Percentiles rank a stretch among this genome's conserved stretches.
These are phyloP conservation scores for Oscarella lobularis DNA, from an alignment of 37 sponge, comb jelly and placozoan genomes.

Conservation along the genomic window DNA sequence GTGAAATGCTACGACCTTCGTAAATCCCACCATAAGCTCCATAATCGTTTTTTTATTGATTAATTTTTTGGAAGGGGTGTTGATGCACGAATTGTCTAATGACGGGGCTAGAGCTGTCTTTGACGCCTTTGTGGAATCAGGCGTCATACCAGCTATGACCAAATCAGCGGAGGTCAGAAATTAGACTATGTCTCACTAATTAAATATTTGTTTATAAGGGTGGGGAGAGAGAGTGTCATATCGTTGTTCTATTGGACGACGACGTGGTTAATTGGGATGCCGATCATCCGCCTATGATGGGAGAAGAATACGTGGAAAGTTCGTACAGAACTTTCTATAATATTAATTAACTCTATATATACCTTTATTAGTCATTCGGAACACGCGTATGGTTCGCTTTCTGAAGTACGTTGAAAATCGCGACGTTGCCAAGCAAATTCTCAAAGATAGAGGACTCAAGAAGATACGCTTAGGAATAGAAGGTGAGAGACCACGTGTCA, in stretches of 20 bases:
- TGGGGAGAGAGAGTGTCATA: slow-evolving; percentile 93
- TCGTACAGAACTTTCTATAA: slow-evolving; percentile 11
- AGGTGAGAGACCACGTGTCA: slow-evolving; percentile 26
- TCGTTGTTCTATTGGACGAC: slow-evolving; percentile 89
- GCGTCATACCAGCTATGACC: slow-evolving; percentile 63
- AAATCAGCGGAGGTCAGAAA: slow-evolving; percentile 50
- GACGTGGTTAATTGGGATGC: slow-evolving; percentile 93
- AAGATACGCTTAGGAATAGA: slow-evolving; percentile 92
- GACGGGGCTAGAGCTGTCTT: slow-evolving; percentile 83
- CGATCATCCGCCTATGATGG: slow-evolving; percentile 69
- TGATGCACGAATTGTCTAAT: slow-evolving; percentile 90
- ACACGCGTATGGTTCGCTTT: slow-evolving; percentile 59
- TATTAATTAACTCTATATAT: no score
- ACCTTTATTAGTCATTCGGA: slow-evolving; percentile 65
- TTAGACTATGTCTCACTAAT: background rate
- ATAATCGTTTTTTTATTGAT: background rate
- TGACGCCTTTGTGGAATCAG: slow-evolving; percentile 38
- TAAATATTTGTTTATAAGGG: slow-evolving; percentile 19
- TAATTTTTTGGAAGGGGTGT: slow-evolving; percentile 32
- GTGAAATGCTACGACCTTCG: slow-evolving; percentile 61
- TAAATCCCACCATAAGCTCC: slow-evolving; percentile 15
- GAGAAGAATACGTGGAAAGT: slow-evolving; percentile 74
- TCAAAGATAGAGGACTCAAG: slow-evolving; percentile 84
- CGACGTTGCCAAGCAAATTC: slow-evolving; percentile 84
- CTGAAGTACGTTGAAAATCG: slow-evolving; percentile 93